Base-by-base conservation (phyloP, 2,113 vertebrate genomes). In the Xiphophorus couchianus region DNA sequence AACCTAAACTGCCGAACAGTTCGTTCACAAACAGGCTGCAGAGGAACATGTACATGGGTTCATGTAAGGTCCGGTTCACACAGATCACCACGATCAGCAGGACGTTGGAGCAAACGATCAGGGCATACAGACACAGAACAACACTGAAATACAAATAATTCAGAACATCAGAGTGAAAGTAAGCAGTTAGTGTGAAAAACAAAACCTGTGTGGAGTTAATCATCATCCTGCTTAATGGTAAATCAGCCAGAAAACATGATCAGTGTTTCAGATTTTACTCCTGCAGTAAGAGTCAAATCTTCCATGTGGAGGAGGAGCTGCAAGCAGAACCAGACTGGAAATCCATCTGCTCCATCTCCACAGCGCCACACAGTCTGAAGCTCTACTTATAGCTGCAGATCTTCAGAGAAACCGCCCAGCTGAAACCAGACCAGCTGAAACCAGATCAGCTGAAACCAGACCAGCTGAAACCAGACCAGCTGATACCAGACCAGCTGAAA, bases 21-120 rank as follows among this genome's bases (percentile, higher is more conserved):
- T 81, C 76, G 62, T 88, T 88, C 0, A 85, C 62, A 84, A 75
- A 90, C 77, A 93, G 79, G 75, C 81, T 90, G 81, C 84, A 84
- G 30, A 94, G 75, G 6, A 93, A 90, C 44, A 91, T 25, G 79
- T 90, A 94, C 92, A 93, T 93, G 8, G 91, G 93, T 39, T 93
- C 87, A 78, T 93, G 91, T 9, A 94, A 66, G 31, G 80, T 86
- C 17, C 86, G 86, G 69, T 86, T 88, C 28, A 77, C 3, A 31
- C 67, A 89, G 75, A 93, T 91, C 0, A 90, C 33, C 28, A 37
- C 61, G 15, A 91, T 73, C 0, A 94, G 72, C 1, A 77, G 14
- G 0, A 66, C 0, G 0, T 90, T 90, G 4, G 66, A 25, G 2
- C 0, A 1, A 0, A 90, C 0, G 0, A 88, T 82, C 0, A 61